These are phyloP conservation scores for Apotomis capreana DNA, from an alignment of 2,888 invertebrate genomes.

Conservation along the genomic window DNA sequence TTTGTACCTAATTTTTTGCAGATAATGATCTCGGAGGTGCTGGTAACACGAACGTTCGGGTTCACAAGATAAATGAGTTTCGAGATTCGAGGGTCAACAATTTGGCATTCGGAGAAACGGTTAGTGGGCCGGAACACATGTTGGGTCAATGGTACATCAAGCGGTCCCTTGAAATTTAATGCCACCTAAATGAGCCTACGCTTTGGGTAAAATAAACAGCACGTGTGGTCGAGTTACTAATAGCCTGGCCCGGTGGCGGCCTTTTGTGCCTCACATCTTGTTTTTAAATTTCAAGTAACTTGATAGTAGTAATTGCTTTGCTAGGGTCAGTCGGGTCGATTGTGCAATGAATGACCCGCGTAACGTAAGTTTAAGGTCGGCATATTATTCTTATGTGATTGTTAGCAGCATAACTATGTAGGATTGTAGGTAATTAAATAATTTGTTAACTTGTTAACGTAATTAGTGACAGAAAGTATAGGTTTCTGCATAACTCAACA, in stretches of 20 bases:
- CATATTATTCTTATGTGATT: conserved; percentile 25
- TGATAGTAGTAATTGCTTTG: conserved; percentile 29
- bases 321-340: conserved; percentile 26
- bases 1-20: conserved; percentile 32
- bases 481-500: too few relatives aligned
- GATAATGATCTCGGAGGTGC: conserved; percentile 47
- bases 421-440: conserved; percentile 20
- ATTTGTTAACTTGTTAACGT: conserved; percentile 5
- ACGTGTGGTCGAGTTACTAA: conserved; percentile 50
- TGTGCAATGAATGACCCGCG: conserved; percentile 25
- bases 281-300: conserved; percentile 19
- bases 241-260: conserved; percentile 37
- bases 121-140: conserved; percentile 39
- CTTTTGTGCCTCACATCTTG: conserved; percentile 25
- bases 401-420: conserved; percentile 10
- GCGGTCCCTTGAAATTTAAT: conserved; percentile 49
- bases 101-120: conserved; percentile 55
- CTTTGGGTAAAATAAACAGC: conserved; percentile 55
- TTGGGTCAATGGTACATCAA: conserved; percentile 44
- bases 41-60: conserved; percentile 56
- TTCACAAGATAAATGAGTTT: conserved; percentile 60
- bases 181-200: conserved; percentile 51
- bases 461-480: not conserved
- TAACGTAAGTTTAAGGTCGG: conserved; percentile 32
- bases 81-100: conserved; percentile 54